A percentile compares a stretch with the other conserved stretches of the same genome.
Conservation (phyloP, 1,140 invertebrate genomes). For the Plodia interpunctella region DNA sequence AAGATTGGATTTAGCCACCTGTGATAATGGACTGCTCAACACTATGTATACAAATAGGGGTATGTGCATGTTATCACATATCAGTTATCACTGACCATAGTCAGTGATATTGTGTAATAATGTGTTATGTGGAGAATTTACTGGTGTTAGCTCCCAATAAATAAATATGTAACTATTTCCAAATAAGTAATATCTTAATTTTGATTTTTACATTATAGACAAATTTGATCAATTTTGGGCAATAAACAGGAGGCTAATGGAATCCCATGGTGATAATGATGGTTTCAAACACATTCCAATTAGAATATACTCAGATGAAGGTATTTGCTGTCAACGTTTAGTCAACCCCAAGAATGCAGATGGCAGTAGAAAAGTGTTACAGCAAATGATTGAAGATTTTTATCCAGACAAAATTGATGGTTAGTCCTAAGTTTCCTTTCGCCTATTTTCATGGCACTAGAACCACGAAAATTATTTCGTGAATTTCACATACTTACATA, state of each 20-base stretch:
- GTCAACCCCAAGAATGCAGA: constrained; percentile 86
- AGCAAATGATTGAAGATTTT: constrained; percentile 84
- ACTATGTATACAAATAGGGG: too few relatives aligned
- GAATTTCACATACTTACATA: too few relatives aligned
- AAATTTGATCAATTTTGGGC: constrained; percentile 99
- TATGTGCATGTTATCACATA: too few relatives aligned
- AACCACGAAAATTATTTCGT: too few relatives aligned
- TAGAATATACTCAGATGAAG: constrained; percentile 90
- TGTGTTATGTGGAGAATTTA: too few relatives aligned
- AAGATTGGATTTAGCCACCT: too few relatives aligned
- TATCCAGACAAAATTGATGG: constrained; percentile 80
- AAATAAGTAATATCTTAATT: not conserved
- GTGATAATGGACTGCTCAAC: too few relatives aligned
- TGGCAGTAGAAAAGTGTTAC: constrained; percentile 85
- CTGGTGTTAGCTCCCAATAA: too few relatives aligned
- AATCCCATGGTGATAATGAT: constrained; percentile 84
- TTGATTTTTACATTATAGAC: constrained; percentile 79
- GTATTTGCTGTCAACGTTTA: constrained; percentile 85
- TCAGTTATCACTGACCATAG: too few relatives aligned
- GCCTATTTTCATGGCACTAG: too few relatives aligned
- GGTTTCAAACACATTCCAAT: constrained; percentile 96
- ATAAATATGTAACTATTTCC: too few relatives aligned
- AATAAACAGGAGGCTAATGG: constrained; percentile 97
- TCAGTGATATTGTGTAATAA: too few relatives aligned
- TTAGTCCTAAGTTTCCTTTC: constrained; percentile 39